Evolutionary conservation across 2,113 vertebrate genomes (phyloP).

Genomic region (Aegotheles bennettii): DNA sequence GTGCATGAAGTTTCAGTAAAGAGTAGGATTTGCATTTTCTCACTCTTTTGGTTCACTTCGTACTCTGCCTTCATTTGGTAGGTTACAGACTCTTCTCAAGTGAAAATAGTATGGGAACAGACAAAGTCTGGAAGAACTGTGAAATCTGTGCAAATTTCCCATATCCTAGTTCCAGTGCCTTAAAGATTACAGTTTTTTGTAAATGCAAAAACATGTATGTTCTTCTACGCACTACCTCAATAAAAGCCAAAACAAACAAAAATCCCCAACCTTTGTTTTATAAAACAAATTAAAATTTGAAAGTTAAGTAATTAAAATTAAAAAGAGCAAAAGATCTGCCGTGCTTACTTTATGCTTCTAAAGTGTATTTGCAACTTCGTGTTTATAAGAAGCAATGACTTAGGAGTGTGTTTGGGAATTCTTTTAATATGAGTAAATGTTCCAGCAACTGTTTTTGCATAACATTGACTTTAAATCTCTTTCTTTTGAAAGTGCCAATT

Average conservation of each 20-base stretch:
- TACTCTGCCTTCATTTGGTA: not conserved
- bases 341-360: not conserved
- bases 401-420: not conserved
- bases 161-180: not conserved
- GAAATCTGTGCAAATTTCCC: not conserved
- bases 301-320: not conserved
- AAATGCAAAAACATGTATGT: not conserved
- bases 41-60: not conserved
- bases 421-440: not conserved
- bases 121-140: too few species aligned
- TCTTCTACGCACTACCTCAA: not conserved
- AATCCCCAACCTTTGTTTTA: not conserved
- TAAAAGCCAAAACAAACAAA: not conserved
- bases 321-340: not conserved
- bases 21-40: not conserved
- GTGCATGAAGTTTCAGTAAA: not conserved
- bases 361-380: not conserved
- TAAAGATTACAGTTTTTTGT: not conserved
- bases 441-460: not conserved
- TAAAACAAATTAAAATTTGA: not conserved
- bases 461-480: not conserved
- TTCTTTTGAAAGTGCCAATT: not conserved
- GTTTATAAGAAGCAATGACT: not conserved
- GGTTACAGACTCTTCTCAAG: not conserved
- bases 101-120: not conserved